These are phyloP conservation scores for Cotesia chilonis DNA, from an alignment of 1,140 invertebrate genomes.

Conservation along the genomic window DNA sequence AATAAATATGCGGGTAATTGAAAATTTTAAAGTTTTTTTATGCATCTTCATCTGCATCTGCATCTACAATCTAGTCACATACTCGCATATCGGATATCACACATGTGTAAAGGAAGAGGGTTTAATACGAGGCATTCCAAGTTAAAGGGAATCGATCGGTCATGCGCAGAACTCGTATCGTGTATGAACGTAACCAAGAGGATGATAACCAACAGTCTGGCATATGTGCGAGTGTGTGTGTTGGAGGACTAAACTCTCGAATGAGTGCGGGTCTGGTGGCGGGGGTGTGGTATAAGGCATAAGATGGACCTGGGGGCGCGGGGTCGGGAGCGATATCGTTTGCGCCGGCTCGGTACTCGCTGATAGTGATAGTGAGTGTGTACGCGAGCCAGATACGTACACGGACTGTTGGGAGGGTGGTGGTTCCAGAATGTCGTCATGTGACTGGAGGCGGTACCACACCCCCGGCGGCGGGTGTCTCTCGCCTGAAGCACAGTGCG, in stretches of 20 bases:
- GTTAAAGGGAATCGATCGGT: constrained; percentile 37
- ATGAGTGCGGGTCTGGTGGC: background rate
- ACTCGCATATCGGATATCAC: no score
- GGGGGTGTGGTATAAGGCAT: constrained; percentile 30
- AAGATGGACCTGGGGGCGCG: constrained; percentile 17
- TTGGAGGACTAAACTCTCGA: constrained; percentile 1
- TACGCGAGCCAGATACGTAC: constrained; percentile 4
- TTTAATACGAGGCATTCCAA: background rate
- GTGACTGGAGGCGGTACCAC: constrained; percentile 63
- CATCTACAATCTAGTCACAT: no score
- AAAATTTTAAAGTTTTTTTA: no score
- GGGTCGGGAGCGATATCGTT: constrained; percentile 28
- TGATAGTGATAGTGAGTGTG: constrained; percentile 11
- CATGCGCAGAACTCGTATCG: constrained; percentile 30
- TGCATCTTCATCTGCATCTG: no score
- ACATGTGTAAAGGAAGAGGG: background rate
- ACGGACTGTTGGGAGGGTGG: constrained; percentile 36
- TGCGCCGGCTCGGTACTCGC: constrained; percentile 40
- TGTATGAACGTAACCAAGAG: background rate
- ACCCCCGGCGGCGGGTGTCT: constrained; percentile 58
- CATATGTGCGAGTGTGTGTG: background rate
- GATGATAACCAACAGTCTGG: constrained; percentile 1
- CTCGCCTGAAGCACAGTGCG: constrained; percentile 64
- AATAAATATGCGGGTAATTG: background rate
- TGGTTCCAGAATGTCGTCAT: constrained; percentile 50